Evolutionary conservation across 1,140 invertebrate genomes (phyloP), one percentile per base, ranked within the genome.

Genomic region (Aphelenchoides besseyi): DNA sequence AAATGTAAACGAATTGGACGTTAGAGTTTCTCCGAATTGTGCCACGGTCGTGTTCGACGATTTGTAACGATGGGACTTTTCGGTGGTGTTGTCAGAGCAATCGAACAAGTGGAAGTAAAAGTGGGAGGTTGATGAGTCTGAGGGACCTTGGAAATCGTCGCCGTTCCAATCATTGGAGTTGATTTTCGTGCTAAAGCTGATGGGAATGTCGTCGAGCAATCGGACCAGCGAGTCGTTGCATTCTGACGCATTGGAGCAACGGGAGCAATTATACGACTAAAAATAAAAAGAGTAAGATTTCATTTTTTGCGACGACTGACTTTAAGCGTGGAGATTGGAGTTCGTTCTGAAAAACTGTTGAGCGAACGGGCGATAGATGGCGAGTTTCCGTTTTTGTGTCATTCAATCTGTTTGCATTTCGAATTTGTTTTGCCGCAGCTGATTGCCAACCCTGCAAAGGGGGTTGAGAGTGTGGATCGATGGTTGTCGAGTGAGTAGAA

Each of bases 231-330:
- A 59, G 26, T 12, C 5, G 18, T 33, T 33, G 5, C 5, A 28
- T 59, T 59, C 23, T 59, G 5, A 5, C 12, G 55, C 55, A 59
- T 59, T 23, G 55, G 55, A 5, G 55, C 55, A 5, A 59, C 55
- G 18, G 55, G 18, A 8, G 55, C 55, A 23, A 59, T 33, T 5
- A 8, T 8, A 5, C 18, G 5, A 23, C 55, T 59, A 33, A 59
- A 59, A 59, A 23, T 33, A 48, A 48, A 48, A 12, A 48, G 41
- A 59, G 55, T 33, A 8, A 8, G 55, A 59, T 41, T 41, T n/a
- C 5, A 8, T 41, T 41, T 41, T 8, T 8, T 8, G n/a, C 5
- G n/a, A 8, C 5, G 18, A 59, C 55, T 28, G 5, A 59, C 55
- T 59, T 23, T 5, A 8, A 59, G 23, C 55, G 5, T 29, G 55